Base-by-base conservation (phyloP, 2,888 invertebrate species). In the Sarcophaga variegata region DNA sequence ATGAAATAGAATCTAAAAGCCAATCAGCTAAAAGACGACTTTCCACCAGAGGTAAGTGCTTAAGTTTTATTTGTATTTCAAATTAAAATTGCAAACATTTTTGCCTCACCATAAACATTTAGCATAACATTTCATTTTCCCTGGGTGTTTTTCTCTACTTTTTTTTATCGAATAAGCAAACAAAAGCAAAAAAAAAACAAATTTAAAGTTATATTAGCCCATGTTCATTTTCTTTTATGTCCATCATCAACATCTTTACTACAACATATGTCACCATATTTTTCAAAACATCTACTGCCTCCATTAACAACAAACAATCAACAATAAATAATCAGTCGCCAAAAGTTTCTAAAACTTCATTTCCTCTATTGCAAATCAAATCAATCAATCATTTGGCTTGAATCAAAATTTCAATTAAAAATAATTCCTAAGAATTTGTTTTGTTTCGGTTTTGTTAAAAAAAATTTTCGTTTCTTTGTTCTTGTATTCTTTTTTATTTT, bases 1-100 rank as follows among this genome's bases (percentile, higher is more conserved):
- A 25, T 74, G 81, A 85, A 10, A 17, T 74, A 10, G 89, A 89
- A 54, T 69, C 60, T 37, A 87, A 86, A 64, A 17, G 49, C 3
- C 88, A 87, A 47, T 64, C 85, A 12, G 22, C 74, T 1, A 93
- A 92, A 84, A 91, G 92, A 79, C 90, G 92, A 87, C 88, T 93
- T 6, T 88, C 89, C 49, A 45, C 90, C 10, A 92, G 91, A 91
- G 93, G 92, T 93, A 82, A 88, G 90, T 90, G 12, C 14, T 54
- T 54, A 54, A 54, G 17, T 54, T 14, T 54, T 54, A 4, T 54
- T 54, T 54, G 2, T 54, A 10, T 4, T 49, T 49, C 49, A 49
- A 14, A 54, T 54, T 54, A 59, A 10, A n/a, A 60, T 59, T 54
- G 14, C 25, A 72, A 17, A 37, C 12, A 17, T 22, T 37, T 25